Evolutionary conservation across 1,140 invertebrate genomes (phyloP).

Genomic region (Tetranychus cinnabarinus): DNA sequence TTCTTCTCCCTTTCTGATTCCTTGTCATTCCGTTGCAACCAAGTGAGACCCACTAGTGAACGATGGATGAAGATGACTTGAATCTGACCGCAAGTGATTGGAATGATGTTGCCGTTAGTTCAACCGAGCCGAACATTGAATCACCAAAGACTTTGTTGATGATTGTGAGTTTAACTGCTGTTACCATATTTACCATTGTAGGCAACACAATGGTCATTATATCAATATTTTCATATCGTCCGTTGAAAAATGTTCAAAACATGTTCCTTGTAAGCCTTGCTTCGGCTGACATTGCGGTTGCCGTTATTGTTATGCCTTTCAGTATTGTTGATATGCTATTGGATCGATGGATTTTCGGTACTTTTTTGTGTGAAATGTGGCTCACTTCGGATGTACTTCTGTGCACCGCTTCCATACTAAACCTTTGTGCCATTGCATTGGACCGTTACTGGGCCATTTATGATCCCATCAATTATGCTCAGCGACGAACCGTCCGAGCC

Average conservation of each 20-base stretch:
- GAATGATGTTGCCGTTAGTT: too few relatives aligned
- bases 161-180: background rate
- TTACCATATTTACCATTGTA: slow-evolving; percentile 42
- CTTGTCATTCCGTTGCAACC: too few relatives aligned
- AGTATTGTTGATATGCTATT: slow-evolving; percentile 77
- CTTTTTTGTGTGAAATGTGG: slow-evolving; percentile 83
- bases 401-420: slow-evolving; percentile 87
- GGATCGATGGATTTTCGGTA: slow-evolving; percentile 67
- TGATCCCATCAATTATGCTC: slow-evolving; percentile 89
- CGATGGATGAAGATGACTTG: too few relatives aligned
- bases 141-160: background rate
- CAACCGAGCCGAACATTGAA: background rate
- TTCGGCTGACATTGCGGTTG: slow-evolving; percentile 63
- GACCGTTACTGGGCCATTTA: slow-evolving; percentile 83
- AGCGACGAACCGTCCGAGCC: slow-evolving; percentile 72
- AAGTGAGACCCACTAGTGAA: too few relatives aligned
- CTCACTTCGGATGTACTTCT: slow-evolving; percentile 86
- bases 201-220: slow-evolving; percentile 87
- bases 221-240: slow-evolving; percentile 83
- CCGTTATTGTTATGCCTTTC: slow-evolving; percentile 81
- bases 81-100: too few relatives aligned
- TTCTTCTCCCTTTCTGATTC: too few relatives aligned
- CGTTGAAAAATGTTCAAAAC: slow-evolving; percentile 88
- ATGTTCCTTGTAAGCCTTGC: slow-evolving; percentile 27
- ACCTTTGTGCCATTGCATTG: slow-evolving; percentile 84